A percentile compares a stretch with the other conserved stretches of the same genome.
Evolutionary conservation across 2,113 vertebrate genomes (phyloP).

Genomic region (Cephalopholis sonnerati): DNA sequence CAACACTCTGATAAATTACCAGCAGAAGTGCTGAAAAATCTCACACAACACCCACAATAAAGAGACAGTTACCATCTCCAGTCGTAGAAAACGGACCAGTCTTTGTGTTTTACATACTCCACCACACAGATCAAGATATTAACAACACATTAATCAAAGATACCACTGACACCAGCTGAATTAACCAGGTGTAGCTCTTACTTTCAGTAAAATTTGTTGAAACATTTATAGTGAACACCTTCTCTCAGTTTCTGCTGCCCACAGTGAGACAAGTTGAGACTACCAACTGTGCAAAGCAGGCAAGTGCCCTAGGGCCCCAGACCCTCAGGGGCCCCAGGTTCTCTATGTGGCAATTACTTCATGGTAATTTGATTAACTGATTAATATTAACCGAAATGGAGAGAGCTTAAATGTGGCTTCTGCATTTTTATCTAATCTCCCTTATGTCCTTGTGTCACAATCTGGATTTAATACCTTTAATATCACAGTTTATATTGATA

Average conservation of each 20-base stretch:
- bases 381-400: slow-evolving; percentile 6
- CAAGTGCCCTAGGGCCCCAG: not conserved
- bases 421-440: slow-evolving; percentile 2
- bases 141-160: not conserved
- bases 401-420: not conserved
- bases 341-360: slow-evolving; percentile 2
- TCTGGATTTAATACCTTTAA: slow-evolving; percentile 3
- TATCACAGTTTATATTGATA: not conserved
- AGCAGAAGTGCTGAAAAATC: too few relatives aligned
- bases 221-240: not conserved
- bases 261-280: not conserved
- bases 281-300: not conserved
- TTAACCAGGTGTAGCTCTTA: too few relatives aligned
- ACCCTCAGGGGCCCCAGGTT: not conserved
- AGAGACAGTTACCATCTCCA: not conserved
- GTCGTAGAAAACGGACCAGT: not conserved
- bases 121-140: not conserved
- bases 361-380: slow-evolving; percentile 22
- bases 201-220: not conserved
- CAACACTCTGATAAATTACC: not conserved
- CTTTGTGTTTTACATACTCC: not conserved
- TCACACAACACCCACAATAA: too few relatives aligned
- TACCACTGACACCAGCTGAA: too few relatives aligned
- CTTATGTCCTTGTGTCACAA: not conserved
- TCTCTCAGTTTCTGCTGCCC: not conserved